A percentile compares a stretch with the other conserved stretches of the same genome.
These are phyloP conservation scores for Slavum lentiscoides DNA, from an alignment of 2,888 invertebrate genomes.

Conservation along the genomic window DNA sequence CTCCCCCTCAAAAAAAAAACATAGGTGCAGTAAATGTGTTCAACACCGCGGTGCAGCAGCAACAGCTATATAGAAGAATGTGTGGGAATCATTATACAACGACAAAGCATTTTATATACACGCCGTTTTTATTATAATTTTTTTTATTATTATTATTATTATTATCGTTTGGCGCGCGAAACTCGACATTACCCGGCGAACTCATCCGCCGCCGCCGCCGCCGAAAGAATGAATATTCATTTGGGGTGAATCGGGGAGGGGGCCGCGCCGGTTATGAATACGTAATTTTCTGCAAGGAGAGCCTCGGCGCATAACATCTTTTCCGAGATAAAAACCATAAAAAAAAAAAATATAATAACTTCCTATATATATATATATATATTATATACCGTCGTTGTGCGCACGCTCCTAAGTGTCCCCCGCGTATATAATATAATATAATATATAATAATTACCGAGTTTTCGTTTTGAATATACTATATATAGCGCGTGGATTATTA, in stretches of 20 bases:
- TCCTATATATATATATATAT: neutral
- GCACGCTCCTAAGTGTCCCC: no score
- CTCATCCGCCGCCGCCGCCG: neutral
- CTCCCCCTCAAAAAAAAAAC: no score
- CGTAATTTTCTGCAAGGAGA: conserved; percentile 11
- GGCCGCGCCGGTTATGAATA: conserved; percentile 34
- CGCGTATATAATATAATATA: neutral
- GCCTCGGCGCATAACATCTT: conserved; percentile 19
- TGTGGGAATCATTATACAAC: conserved; percentile 18
- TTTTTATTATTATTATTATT: neutral
- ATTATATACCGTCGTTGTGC: no score
- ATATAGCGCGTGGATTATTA: neutral
- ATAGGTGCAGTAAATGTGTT: no score
- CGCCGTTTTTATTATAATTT: conserved; percentile 43
- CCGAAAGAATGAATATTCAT: conserved; percentile 50
- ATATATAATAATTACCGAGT: conserved; percentile 17
- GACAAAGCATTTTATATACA: conserved; percentile 22
- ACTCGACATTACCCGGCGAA: conserved; percentile 35
- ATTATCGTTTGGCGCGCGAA: conserved; percentile 31
- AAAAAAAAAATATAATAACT: conserved; percentile 22
- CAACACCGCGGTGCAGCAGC: no score
- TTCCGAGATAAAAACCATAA: conserved; percentile 33
- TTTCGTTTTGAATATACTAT: neutral
- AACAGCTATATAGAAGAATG: neutral
- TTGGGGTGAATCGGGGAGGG: no score